These are phyloP conservation scores for Hypocryptadius cinnamomeus DNA, from an alignment of 2,113 vertebrate species.

Conservation along the genomic window DNA sequence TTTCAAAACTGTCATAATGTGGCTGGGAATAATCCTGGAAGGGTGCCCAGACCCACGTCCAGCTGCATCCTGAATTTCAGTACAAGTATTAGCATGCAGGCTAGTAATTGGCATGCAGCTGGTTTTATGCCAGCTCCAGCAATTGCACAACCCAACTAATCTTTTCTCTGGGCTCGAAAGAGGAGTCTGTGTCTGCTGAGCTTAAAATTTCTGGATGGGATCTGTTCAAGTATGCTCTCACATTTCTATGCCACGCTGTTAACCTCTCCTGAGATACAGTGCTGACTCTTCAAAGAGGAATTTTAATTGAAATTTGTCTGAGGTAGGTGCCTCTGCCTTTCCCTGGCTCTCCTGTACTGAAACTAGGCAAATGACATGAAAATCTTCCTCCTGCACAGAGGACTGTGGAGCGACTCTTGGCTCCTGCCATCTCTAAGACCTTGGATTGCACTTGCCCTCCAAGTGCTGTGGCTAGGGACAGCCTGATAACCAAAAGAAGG, in stretches of 20 bases:
- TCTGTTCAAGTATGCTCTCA: not conserved
- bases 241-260: not conserved
- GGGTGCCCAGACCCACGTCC: slow-evolving; percentile 22
- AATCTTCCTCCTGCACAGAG: not conserved
- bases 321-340: not conserved
- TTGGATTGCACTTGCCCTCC: not conserved
- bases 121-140: slow-evolving; percentile 32
- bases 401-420: not conserved
- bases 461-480: not conserved
- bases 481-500: not conserved
- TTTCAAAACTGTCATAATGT: slow-evolving; percentile 51
- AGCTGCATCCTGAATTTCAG: slow-evolving; percentile 50
- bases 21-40: slow-evolving; percentile 41
- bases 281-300: not conserved
- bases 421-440: not conserved
- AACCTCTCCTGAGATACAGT: not conserved
- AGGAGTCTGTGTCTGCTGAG: not conserved
- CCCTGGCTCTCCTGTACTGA: not conserved
- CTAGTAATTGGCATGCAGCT: slow-evolving; percentile 36
- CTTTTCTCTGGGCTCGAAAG: not conserved
- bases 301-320: slow-evolving; percentile 19
- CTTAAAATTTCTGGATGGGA: slow-evolving; percentile 7
- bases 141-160: slow-evolving; percentile 42
- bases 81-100: slow-evolving; percentile 19
- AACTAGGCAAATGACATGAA: not conserved